Evolutionary conservation across 2,113 vertebrate genomes (phyloP).

Genomic region (Odobenus rosmarus): DNA sequence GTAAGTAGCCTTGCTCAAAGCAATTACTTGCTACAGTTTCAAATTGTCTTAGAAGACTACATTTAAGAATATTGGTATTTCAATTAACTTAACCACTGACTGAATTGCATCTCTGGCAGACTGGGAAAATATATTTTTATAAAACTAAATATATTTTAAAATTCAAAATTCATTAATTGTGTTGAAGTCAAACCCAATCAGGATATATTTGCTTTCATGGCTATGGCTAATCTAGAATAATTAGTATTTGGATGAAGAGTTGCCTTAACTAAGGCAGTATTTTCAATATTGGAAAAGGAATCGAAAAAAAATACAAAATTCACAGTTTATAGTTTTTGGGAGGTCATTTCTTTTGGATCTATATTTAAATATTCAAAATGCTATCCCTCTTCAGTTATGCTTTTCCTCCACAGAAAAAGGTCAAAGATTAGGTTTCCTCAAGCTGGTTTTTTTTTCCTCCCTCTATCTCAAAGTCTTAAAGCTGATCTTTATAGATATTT

Average conservation of each 20-base stretch:
- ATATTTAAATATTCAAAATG: background rate
- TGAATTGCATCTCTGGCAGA: background rate
- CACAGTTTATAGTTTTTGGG: background rate
- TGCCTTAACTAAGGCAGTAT: background rate
- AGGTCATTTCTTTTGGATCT: background rate
- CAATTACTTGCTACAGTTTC: background rate
- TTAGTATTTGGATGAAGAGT: background rate
- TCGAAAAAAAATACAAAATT: background rate
- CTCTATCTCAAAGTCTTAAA: background rate
- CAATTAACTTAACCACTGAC: background rate
- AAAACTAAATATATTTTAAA: background rate
- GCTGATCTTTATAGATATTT: background rate
- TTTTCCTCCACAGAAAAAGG: background rate
- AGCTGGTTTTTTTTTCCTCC: background rate
- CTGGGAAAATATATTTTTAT: background rate
- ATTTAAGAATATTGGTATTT: constrained; percentile 11
- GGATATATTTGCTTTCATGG: background rate
- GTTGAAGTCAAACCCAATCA: background rate
- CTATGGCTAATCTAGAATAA: background rate
- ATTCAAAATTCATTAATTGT: background rate
- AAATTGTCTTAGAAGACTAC: background rate
- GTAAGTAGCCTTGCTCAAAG: background rate
- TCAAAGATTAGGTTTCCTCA: background rate
- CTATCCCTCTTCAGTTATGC: background rate
- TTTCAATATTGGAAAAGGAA: background rate